phyloP scores from a whole-genome alignment of 1,140 invertebrate genomes.

The Lepidostoma basale region DNA sequence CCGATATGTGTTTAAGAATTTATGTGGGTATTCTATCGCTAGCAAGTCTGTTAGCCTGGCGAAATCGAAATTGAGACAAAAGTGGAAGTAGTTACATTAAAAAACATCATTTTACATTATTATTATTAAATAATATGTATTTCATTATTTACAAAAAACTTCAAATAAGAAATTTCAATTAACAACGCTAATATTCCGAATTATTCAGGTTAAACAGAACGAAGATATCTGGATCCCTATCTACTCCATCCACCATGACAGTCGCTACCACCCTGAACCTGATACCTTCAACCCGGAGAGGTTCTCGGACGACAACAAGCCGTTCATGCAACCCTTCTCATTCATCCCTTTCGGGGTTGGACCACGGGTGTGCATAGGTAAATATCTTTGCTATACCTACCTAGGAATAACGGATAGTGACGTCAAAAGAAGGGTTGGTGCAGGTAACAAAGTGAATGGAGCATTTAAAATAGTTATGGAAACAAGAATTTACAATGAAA shows the following conservation, averaged over 20 bases:
- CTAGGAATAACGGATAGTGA: background rate
- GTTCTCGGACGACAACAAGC: slow-evolving; percentile 50
- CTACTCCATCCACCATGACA: slow-evolving; percentile 53
- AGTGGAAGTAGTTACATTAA: too few species aligned
- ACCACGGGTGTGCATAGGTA: slow-evolving; percentile 58
- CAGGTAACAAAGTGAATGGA: too few species aligned
- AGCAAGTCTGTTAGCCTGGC: too few species aligned
- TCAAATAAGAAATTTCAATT: background rate
- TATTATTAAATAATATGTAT: background rate
- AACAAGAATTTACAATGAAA: too few species aligned
- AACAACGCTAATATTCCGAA: background rate
- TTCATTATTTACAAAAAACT: background rate
- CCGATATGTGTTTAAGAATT: too few species aligned
- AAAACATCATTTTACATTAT: background rate
- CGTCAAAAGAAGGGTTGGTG: too few species aligned
- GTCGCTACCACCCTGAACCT: slow-evolving; percentile 63
- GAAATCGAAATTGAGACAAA: too few species aligned
- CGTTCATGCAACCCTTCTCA: slow-evolving; percentile 46
- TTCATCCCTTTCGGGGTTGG: slow-evolving; percentile 54
- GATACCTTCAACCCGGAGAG: slow-evolving; percentile 58
- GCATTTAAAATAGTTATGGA: too few species aligned
- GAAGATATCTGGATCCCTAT: slow-evolving; percentile 47
- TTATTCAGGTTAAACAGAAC: slow-evolving; percentile 45
- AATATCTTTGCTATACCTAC: background rate
- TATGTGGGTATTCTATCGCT: too few species aligned